Evolutionary conservation across 2,888 invertebrate species (phyloP).

Genomic region (Molanna angustata): DNA sequence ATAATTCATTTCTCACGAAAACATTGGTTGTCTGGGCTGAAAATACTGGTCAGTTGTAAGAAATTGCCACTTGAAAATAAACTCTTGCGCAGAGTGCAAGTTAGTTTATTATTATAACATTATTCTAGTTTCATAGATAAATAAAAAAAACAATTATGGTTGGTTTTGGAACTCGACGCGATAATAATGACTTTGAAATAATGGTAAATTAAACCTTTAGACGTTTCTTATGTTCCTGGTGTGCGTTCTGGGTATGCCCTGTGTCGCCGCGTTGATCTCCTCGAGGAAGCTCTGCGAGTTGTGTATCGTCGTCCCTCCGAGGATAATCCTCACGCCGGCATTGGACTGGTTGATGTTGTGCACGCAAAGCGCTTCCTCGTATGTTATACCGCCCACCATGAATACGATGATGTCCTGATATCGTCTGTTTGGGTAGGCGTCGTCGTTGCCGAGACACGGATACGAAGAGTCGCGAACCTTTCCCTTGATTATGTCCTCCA

Average conservation of each 20-base stretch:
- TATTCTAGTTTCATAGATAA: too few species aligned
- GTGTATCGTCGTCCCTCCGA: conserved; percentile 92
- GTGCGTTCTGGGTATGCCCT: conserved; percentile 63
- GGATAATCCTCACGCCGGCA: conserved; percentile 70
- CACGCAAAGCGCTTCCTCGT: conserved; percentile 89
- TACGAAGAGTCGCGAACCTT: conserved; percentile 82
- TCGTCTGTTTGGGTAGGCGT: conserved; percentile 52
- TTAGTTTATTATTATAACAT: too few species aligned
- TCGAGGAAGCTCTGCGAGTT: conserved; percentile 80
- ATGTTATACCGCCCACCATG: conserved; percentile 93
- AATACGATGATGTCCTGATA: conserved; percentile 95
- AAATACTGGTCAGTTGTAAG: too few species aligned
- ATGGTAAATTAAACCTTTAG: conserved; percentile 26
- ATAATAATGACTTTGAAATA: too few species aligned
- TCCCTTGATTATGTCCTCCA: conserved; percentile 89
- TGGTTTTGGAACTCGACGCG: too few species aligned
- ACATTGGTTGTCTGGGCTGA: too few species aligned
- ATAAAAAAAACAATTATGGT: too few species aligned
- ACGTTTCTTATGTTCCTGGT: conserved; percentile 55
- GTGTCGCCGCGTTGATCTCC: conserved; percentile 69
- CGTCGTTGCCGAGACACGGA: conserved; percentile 75
- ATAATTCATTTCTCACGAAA: too few species aligned
- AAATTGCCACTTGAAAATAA: too few species aligned
- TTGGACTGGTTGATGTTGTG: conserved; percentile 70
- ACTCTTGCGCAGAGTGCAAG: too few species aligned